Evolutionary conservation across 1,140 invertebrate species (phyloP), one percentile per base, ranked within the genome.

Genomic region (Homarus americanus): DNA sequence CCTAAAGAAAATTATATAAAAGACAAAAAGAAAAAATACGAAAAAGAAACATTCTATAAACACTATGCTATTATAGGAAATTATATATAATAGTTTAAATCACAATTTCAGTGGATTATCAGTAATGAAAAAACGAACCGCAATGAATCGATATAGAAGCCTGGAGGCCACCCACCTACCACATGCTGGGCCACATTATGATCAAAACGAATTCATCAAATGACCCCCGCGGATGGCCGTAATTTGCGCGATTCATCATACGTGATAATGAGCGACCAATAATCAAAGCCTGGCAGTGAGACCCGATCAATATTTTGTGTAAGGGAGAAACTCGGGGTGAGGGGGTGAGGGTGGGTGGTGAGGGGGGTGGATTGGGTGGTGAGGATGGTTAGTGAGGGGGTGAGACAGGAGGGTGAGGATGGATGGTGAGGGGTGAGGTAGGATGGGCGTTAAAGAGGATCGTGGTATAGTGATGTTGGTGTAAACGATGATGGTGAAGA

Each of bases 191-290:
- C 53, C 34, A 75, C 58, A 89, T 89, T 89, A 89, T 82, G 58
- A 53, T 36, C 66, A 73, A 90, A 90, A 83, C 87, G 87, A 90
- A 90, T 83, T 75, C 80, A 83, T 83, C 87, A 83, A 76, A 76
- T 76, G 87, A 53, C 87, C 80, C 80, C 87, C 80, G 72, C 53
- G 69, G 87, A 84, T 90, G 87, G 15, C 7, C 72, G 87, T 83
- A 84, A 90, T 83, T 84, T 83, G 66, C 44, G 87, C 79, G 72
- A 90, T 90, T 90, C 87, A 83, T 90, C 87, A 90, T 83, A 90
- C 63, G 82, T 34, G 80, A 83, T 90, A 90, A 90, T 90, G 87
- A 90, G 87, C 73, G 53, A 83, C 87, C 87, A 75, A 90, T 90
- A 90, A 84, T 90, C 87, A 90, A 89, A 84, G 87, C 66, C 17